phyloP scores from a whole-genome alignment of 2,797 vertebrate species.

The Harpagifer antarcticus region DNA sequence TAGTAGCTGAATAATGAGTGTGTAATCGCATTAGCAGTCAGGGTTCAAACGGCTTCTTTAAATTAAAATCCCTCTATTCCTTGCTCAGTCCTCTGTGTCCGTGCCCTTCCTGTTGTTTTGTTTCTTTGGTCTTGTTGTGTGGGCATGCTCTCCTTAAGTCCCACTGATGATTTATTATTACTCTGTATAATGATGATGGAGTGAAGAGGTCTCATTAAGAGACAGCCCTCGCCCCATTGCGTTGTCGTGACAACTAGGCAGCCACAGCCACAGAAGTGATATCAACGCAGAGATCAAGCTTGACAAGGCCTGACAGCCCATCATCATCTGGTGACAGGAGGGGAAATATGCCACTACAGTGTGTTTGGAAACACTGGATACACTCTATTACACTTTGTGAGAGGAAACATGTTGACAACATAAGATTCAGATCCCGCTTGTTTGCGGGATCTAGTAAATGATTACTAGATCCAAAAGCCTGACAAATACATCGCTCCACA shows the following conservation, averaged over 20 bases:
- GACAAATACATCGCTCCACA: too few relatives aligned
- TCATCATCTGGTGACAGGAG: conserved; percentile 56
- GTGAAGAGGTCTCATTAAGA: conserved; percentile 72
- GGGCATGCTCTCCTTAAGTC: conserved; percentile 48
- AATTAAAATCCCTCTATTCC: conserved; percentile 22
- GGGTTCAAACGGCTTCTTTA: conserved; percentile 10
- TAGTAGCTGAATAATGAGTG: conserved; percentile 36
- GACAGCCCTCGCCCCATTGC: conserved; percentile 42
- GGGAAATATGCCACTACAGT: conserved; percentile 24
- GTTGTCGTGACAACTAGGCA: conserved; percentile 77
- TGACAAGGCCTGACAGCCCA: conserved; percentile 52
- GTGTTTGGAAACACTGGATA: conserved; percentile 48
- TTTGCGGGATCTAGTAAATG: conserved; percentile 8
- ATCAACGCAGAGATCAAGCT: conserved; percentile 50
- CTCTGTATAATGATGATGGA: conserved; percentile 64
- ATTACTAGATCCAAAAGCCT: conserved; percentile 14
- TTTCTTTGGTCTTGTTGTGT: conserved; percentile 40
- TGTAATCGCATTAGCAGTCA: conserved; percentile 28
- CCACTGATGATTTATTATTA: conserved; percentile 57
- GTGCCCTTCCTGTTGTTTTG: conserved; percentile 40
- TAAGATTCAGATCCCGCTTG: too few relatives aligned
- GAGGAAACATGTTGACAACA: neutral
- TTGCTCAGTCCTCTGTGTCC: conserved; percentile 6
- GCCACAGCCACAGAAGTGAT: too few relatives aligned
- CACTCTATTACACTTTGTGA: neutral